Base-by-base conservation (phyloP, 2,113 vertebrate genomes). In the Mesocricetus auratus region DNA sequence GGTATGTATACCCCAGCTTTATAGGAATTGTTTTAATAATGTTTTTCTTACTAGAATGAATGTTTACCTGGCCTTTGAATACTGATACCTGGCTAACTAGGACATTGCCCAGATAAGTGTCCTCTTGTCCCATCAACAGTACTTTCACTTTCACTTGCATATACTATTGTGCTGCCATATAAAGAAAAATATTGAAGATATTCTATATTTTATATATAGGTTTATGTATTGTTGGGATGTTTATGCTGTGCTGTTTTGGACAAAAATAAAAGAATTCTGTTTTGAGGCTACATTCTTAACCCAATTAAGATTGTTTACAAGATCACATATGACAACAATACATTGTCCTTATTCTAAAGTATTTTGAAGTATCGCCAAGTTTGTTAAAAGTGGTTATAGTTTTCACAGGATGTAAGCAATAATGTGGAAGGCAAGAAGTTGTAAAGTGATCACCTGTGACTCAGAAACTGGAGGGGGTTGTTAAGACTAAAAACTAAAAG, bases 231-330 rank as follows among this genome's bases (percentile, higher is more conserved):
- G 96, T 95, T 96, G 95, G 94, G 95, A 88, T 97, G 95, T 96
- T 97, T 98, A 98, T 98, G 97, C 98, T 98, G 92, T 98, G 89
- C 97, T 98, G 96, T 97, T 98, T 98, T 98, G 97, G 97, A 98
- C 96, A 98, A 98, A 98, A 98, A 98, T 95, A 97, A 98, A 83
- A 97, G 93, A 98, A 97, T 98, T 98, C 94, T 98, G 95, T 98
- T 85, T 96, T 97, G 97, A 98, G 98, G 97, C 98, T 97, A 97
- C 62, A 91, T 98, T 98, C 98, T 98, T 98, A 98, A 98, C 95
- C 97, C 98, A 98, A 87, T 71, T 31, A 94, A 98, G 97, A 96
- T 97, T 98, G 98, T 99, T 99, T 98, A 98, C 97, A 98, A 94
- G 98, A 97, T 96, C 91, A 96, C 97, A 94, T 98, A 97, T 90